Percentiles rank a stretch among this genome's conserved stretches.
Conservation (phyloP, 2,888 invertebrate genomes). For the Therioaphis trifolii region DNA sequence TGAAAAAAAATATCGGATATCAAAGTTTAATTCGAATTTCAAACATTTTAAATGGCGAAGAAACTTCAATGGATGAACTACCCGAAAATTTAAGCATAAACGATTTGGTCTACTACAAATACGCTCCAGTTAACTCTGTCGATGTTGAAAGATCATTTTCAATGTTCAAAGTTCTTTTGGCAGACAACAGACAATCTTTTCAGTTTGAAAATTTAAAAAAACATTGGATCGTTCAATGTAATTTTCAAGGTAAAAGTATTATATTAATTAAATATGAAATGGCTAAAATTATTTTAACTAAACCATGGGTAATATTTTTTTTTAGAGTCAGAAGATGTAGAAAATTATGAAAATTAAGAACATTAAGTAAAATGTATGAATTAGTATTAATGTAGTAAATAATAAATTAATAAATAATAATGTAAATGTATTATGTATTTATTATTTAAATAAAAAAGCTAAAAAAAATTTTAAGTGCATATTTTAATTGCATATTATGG, state of each 20-base stretch:
- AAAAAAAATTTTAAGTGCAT: not conserved
- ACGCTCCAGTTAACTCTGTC: slow-evolving; percentile 17
- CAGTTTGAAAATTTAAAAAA: slow-evolving; percentile 37
- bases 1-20: slow-evolving; percentile 18
- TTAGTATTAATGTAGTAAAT: no score
- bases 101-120: not conserved
- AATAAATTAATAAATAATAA: not conserved
- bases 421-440: no score
- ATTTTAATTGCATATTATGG: no score
- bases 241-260: slow-evolving; percentile 21
- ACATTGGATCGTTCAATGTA: slow-evolving; percentile 17
- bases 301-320: not conserved
- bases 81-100: slow-evolving; percentile 4
- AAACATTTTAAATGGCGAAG: slow-evolving; percentile 4
- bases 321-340: slow-evolving; percentile 5
- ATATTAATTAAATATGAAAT: not conserved
- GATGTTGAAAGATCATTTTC: slow-evolving; percentile 14
- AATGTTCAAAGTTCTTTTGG: slow-evolving; percentile 30
- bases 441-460: not conserved
- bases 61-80: slow-evolving; percentile 4
- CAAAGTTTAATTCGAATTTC: slow-evolving; percentile 7
- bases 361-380: no score
- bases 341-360: no score
- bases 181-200: slow-evolving; percentile 14
- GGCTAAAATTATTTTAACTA: slow-evolving; percentile 24